phyloP scores from a whole-genome alignment of 2,888 invertebrate genomes.

The Brenthis daphne region DNA sequence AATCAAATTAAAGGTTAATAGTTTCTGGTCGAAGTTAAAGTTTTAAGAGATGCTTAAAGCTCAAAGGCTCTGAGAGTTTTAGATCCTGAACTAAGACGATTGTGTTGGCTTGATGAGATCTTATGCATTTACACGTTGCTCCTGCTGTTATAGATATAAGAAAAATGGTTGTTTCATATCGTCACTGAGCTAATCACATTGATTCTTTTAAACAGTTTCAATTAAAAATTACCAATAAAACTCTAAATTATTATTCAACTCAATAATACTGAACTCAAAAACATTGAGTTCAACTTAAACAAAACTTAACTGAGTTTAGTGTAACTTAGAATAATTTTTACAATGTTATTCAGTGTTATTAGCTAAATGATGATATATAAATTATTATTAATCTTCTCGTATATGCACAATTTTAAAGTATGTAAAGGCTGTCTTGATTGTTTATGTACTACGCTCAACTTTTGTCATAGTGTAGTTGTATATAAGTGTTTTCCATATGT shows the following conservation, averaged over 20 bases:
- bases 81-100: constrained; percentile 31
- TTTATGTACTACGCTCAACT: constrained; percentile 28
- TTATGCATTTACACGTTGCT: constrained; percentile 36
- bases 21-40: constrained; percentile 8
- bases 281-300: not conserved
- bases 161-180: constrained; percentile 52
- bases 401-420: constrained; percentile 61
- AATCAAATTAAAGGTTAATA: not conserved
- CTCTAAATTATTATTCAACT: not conserved
- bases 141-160: constrained; percentile 40
- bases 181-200: constrained; percentile 29
- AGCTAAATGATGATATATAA: constrained; percentile 32
- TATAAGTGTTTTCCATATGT: constrained; percentile 34
- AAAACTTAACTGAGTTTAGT: not conserved
- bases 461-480: constrained; percentile 32
- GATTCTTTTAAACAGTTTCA: not conserved
- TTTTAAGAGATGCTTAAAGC: constrained; percentile 4
- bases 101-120: constrained; percentile 40
- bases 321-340: not conserved
- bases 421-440: constrained; percentile 59
- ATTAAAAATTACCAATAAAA: not conserved
- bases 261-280: not conserved
- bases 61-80: constrained; percentile 12
- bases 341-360: constrained; percentile 30
- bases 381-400: constrained; percentile 31